phyloP scores from a whole-genome alignment of 2,797 vertebrate species.

The Xerus rutilus region DNA sequence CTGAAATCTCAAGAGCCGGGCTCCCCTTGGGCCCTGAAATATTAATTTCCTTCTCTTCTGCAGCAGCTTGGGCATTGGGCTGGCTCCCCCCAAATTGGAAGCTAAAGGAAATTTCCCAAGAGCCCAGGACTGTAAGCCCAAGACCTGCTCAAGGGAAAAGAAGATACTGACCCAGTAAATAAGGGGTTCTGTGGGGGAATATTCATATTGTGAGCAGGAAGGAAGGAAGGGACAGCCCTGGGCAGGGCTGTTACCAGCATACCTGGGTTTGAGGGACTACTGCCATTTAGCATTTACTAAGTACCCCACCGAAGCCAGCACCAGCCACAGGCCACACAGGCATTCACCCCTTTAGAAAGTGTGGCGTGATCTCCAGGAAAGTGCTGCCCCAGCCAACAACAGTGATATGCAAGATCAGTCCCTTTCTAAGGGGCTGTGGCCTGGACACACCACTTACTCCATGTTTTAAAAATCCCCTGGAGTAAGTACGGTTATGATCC shows the following conservation, averaged over 20 bases:
- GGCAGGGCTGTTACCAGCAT: not conserved
- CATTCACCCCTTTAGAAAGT: not conserved
- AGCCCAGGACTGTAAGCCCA: not conserved
- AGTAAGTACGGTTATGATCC: not conserved
- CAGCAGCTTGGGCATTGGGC: not conserved
- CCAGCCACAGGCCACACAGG: fast-evolving
- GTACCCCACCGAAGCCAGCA: not conserved
- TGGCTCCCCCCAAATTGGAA: not conserved
- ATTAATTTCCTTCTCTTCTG: not conserved
- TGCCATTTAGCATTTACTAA: not conserved
- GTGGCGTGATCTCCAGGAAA: not conserved
- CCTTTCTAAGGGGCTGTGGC: not conserved
- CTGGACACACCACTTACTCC: not conserved
- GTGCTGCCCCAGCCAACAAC: not conserved
- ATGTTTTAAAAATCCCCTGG: not conserved
- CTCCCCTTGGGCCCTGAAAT: not conserved
- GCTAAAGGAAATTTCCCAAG: not conserved
- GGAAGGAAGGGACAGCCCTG: too few species aligned
- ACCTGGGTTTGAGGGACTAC: not conserved
- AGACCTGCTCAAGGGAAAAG: not conserved
- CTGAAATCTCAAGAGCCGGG: not conserved
- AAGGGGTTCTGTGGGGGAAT: not conserved
- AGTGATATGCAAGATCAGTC: not conserved
- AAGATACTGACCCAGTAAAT: not conserved
- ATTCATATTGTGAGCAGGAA: too few species aligned